Percentiles rank a stretch among this genome's conserved stretches.
Evolutionary conservation across 2,113 vertebrate species (phyloP).

Genomic region (Microcebus lehilahytsara): DNA sequence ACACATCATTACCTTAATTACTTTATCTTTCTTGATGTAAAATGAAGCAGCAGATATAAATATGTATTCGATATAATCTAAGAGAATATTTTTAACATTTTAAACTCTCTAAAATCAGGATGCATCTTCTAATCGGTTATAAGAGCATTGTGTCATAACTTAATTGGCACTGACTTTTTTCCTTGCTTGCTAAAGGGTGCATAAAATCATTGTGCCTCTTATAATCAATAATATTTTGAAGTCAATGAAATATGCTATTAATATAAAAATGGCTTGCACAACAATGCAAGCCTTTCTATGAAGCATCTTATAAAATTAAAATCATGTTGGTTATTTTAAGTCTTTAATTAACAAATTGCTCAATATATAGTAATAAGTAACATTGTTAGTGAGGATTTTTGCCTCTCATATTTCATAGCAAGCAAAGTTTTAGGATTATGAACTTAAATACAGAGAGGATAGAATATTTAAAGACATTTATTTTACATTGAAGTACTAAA

Average conservation of each 20-base stretch:
- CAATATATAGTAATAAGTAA: background rate
- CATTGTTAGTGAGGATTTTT: background rate
- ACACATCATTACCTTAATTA: conserved; percentile 76
- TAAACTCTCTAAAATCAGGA: conserved; percentile 26
- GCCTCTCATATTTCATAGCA: background rate
- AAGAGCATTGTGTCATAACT: background rate
- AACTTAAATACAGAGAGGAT: background rate
- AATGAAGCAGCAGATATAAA: conserved; percentile 42
- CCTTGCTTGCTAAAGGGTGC: conserved; percentile 20
- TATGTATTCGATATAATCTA: background rate
- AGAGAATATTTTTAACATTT: conserved; percentile 33
- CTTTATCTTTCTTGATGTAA: conserved; percentile 64
- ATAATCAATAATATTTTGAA: background rate
- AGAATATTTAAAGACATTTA: background rate
- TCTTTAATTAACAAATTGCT: conserved; percentile 4
- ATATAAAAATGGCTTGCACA: background rate
- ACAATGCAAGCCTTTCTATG: background rate
- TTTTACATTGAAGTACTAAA: background rate
- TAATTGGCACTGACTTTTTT: background rate
- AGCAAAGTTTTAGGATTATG: background rate
- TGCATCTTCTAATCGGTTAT: background rate
- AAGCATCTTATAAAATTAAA: conserved; percentile 30
- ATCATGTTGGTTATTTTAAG: background rate
- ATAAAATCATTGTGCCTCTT: background rate
- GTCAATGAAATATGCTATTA: background rate